These are phyloP conservation scores for Smittia sp. DNA, from an alignment of 2,888 invertebrate species.

Conservation along the genomic window DNA sequence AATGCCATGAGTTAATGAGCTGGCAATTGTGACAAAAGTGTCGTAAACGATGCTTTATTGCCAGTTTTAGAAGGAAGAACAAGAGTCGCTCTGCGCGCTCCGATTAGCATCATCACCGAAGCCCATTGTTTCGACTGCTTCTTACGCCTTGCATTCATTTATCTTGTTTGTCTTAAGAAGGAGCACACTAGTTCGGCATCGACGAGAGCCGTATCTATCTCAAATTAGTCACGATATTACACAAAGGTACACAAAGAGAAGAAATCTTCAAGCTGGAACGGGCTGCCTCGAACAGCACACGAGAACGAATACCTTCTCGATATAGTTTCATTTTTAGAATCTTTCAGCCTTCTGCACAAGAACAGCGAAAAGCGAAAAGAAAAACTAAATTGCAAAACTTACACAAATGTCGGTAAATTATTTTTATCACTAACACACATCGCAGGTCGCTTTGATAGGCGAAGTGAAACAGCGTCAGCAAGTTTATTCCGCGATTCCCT, in stretches of 20 bases:
- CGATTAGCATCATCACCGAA: slow-evolving; percentile 10
- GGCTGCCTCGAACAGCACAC: background rate
- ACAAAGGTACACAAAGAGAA: slow-evolving; percentile 14
- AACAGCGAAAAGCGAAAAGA: slow-evolving; percentile 22
- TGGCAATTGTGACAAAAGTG: slow-evolving; percentile 1
- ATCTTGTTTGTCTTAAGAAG: slow-evolving; percentile 20
- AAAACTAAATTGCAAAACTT: slow-evolving; percentile 31
- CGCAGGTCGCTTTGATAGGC: background rate
- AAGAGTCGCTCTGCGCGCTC: background rate
- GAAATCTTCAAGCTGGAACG: slow-evolving; percentile 25
- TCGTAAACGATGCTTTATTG: background rate
- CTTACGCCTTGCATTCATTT: background rate
- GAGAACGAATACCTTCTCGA: background rate
- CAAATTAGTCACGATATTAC: slow-evolving; percentile 41
- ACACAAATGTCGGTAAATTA: background rate
- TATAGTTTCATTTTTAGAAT: slow-evolving; percentile 24
- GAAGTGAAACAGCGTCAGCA: background rate
- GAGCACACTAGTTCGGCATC: background rate
- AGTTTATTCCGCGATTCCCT: background rate
- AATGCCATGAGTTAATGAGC: slow-evolving; percentile 9
- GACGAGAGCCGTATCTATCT: background rate
- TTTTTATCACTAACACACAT: slow-evolving; percentile 13
- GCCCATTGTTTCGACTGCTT: slow-evolving; percentile 1
- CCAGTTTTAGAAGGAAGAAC: slow-evolving; percentile 1
- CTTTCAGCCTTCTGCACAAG: slow-evolving; percentile 4